Evolutionary conservation across 2,113 vertebrate genomes (phyloP).

Genomic region (Pluvialis apricaria): DNA sequence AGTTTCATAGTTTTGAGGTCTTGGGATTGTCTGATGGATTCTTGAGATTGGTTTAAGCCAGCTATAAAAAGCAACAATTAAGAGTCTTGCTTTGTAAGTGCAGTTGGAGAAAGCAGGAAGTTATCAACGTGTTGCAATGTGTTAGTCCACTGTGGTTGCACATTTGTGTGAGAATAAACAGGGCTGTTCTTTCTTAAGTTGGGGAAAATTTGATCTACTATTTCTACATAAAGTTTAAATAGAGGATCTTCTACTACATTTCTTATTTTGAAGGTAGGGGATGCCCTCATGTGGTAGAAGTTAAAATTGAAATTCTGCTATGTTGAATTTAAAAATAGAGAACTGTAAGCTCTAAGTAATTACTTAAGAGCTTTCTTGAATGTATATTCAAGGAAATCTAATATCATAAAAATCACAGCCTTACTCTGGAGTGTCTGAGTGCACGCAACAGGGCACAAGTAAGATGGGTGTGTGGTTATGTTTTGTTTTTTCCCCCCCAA

Average conservation of each 20-base stretch:
- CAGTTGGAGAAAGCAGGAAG: neutral
- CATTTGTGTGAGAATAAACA: neutral
- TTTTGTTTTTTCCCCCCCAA: neutral
- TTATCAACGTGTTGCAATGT: neutral
- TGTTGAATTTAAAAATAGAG: neutral
- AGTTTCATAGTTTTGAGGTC: neutral
- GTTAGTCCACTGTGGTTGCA: neutral
- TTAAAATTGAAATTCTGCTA: constrained; percentile 7
- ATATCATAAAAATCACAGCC: constrained; percentile 46
- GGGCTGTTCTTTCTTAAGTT: neutral
- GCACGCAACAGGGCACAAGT: constrained; percentile 35
- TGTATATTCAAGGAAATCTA: neutral
- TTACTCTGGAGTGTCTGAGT: constrained; percentile 57
- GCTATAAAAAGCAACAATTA: neutral
- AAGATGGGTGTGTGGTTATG: neutral
- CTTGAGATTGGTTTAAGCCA: neutral
- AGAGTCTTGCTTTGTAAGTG: neutral
- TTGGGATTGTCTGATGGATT: neutral
- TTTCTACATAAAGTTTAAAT: neutral
- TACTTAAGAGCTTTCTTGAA: neutral
- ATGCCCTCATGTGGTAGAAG: constrained; percentile 71
- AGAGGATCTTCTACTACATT: neutral
- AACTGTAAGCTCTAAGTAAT: neutral
- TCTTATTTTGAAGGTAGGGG: constrained; percentile 38
- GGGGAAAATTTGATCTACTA: neutral